A percentile compares a stretch with the other conserved stretches of the same genome.
phyloP scores from a whole-genome alignment of 2,888 invertebrate genomes.

The Deroplatys truncata region DNA sequence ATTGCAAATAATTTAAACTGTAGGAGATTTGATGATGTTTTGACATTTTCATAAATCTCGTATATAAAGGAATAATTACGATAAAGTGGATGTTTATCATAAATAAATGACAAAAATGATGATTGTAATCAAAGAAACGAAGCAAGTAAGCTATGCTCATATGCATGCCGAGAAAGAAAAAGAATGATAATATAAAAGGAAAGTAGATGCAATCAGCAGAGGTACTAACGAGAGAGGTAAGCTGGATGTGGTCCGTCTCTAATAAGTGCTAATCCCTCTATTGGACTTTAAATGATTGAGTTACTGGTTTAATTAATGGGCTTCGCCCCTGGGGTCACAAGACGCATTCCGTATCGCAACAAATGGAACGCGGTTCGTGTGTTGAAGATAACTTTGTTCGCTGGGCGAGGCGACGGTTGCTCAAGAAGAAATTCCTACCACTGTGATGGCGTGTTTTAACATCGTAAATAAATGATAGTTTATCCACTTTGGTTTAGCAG shows the following conservation, averaged over 20 bases:
- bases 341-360: neutral
- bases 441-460: too few species aligned
- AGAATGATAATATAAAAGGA: too few species aligned
- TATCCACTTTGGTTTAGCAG: too few species aligned
- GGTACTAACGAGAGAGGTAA: neutral
- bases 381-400: neutral
- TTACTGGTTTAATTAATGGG: neutral
- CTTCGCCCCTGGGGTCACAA: neutral
- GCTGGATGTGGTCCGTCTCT: neutral
- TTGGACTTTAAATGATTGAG: neutral
- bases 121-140: neutral
- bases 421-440: neutral
- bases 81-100: too few species aligned
- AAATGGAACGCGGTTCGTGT: neutral
- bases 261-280: neutral
- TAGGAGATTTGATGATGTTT: too few species aligned
- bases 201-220: too few species aligned
- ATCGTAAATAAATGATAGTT: too few species aligned
- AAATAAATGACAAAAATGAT: neutral
- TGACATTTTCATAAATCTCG: too few species aligned
- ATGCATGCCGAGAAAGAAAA: neutral
- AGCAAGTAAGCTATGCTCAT: neutral
- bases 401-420: neutral
- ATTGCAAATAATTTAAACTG: too few species aligned
- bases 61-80: too few species aligned